Conservation (phyloP, 2,888 invertebrate genomes). For the Eupithecia inturbata region DNA sequence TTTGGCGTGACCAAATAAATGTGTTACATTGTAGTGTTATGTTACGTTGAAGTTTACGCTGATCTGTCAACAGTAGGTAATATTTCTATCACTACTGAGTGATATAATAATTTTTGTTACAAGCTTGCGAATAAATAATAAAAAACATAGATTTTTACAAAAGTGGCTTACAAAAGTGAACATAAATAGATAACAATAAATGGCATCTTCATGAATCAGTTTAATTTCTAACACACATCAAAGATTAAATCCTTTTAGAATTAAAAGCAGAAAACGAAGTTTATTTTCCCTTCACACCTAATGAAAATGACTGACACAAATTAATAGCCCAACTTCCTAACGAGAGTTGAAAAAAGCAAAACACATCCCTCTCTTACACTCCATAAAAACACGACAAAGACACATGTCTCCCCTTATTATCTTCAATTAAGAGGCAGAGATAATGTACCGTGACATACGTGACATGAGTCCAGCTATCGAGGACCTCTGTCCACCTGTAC, state of each 20-base stretch:
- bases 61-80: neutral
- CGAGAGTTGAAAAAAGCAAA: conserved; percentile 70
- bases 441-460: conserved; percentile 80
- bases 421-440: conserved; percentile 82
- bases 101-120: neutral
- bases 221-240: conserved; percentile 32
- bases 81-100: neutral
- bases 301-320: conserved; percentile 65
- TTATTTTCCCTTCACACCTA: conserved; percentile 44
- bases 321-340: conserved; percentile 70
- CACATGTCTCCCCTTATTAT: conserved; percentile 83
- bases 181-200: conserved; percentile 1
- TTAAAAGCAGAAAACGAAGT: conserved; percentile 38
- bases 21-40: neutral
- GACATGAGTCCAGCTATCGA: conserved; percentile 56
- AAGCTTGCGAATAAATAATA: no score
- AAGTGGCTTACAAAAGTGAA: neutral
- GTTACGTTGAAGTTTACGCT: no score
- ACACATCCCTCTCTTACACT: conserved; percentile 74
- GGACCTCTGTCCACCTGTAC: conserved; percentile 48
- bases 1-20: neutral
- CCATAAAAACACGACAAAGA: conserved; percentile 83
- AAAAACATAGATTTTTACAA: neutral
- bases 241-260: conserved; percentile 33
- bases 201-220: conserved; percentile 29